Evolutionary conservation across 2,113 vertebrate species (phyloP), one percentile per base, ranked within the genome.

Genomic region (Lepidiolamprologus cunningtoni): DNA sequence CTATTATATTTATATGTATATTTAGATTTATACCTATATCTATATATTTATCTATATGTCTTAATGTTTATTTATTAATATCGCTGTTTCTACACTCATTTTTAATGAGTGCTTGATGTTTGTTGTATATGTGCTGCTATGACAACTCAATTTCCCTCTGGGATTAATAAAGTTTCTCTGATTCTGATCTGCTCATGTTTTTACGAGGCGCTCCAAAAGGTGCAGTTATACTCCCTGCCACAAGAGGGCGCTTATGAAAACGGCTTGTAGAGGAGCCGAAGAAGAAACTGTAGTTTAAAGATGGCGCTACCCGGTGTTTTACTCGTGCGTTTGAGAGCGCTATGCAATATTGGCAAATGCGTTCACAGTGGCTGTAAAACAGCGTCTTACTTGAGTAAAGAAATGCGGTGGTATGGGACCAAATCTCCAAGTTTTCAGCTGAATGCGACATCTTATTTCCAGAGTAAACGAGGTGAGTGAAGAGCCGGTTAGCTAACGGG

Each of bases 221-320:
- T 45, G 53, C 8, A 13, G 11, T 55, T 23, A 3, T 31, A 2
- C 37, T 66, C 19, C 26, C 4, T 5, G 9, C 83, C 92, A 52
- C 1, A 33, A 1, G 84, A 76, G 26, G 26, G 92, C 40, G 92
- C 23, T 87, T 92, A 82, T 42, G 7, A 33, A 1, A 11, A 3
- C 23, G 3, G 1, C 1, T 4, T 11, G 21, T 6, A 3, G 3
- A 6, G 3, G 8, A 14, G 40, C 21, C 81, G 81, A 89, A 92
- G 91, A 93, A 92, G 90, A 90, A 54, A 10, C 35, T 83, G 26
- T 84, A 84, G 53, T 88, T 92, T 83, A 92, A 96, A 96, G 83
- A 97, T 97, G 96, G 96, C 96, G 95, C 68, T 89, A 40, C 86
- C 88, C 93, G 87, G 94, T 31, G 55, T 33, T 4, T 84, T 87